phyloP scores from a whole-genome alignment of 1,140 invertebrate species.

The Lithobius niger region DNA sequence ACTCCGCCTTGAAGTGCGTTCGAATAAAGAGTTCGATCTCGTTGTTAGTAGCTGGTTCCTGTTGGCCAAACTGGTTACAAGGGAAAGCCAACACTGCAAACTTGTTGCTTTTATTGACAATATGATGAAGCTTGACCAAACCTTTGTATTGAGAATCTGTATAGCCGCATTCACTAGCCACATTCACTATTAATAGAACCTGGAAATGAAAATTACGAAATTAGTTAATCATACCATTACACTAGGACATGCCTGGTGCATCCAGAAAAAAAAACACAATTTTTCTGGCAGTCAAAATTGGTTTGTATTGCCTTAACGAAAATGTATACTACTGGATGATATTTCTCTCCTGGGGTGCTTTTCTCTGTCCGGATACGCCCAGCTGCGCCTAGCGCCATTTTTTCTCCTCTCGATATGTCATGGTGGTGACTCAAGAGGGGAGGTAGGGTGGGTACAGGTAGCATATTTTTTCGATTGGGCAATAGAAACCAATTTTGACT shows the following conservation, averaged over 20 bases:
- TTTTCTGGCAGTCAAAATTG: too few species aligned
- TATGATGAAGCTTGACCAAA: slow-evolving; percentile 36
- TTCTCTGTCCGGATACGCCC: too few species aligned
- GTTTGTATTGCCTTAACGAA: too few species aligned
- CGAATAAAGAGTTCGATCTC: slow-evolving; percentile 33
- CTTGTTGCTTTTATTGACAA: slow-evolving; percentile 23
- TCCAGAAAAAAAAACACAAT: too few species aligned
- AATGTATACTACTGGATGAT: not conserved
- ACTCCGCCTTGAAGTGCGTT: slow-evolving; percentile 31
- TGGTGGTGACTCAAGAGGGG: too few species aligned
- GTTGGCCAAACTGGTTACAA: slow-evolving; percentile 44
- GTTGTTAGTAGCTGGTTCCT: slow-evolving; percentile 33
- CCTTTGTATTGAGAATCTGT: slow-evolving; percentile 40
- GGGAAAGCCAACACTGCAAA: slow-evolving; percentile 39
- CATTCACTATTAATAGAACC: slow-evolving; percentile 42
- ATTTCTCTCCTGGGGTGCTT: not conserved
- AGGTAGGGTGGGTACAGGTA: too few species aligned
- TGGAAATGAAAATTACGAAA: slow-evolving; percentile 16
- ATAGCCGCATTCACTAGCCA: slow-evolving; percentile 44
- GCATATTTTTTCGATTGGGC: too few species aligned
- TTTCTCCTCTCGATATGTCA: too few species aligned
- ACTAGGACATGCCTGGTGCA: slow-evolving; percentile 10
- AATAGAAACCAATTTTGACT: too few species aligned
- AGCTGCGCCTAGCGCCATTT: not conserved
- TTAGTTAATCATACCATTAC: slow-evolving; percentile 6